phyloP scores from a whole-genome alignment of 30 jellyfish, hydroid and myxozoan genomes.

The Morbakka virulenta region DNA sequence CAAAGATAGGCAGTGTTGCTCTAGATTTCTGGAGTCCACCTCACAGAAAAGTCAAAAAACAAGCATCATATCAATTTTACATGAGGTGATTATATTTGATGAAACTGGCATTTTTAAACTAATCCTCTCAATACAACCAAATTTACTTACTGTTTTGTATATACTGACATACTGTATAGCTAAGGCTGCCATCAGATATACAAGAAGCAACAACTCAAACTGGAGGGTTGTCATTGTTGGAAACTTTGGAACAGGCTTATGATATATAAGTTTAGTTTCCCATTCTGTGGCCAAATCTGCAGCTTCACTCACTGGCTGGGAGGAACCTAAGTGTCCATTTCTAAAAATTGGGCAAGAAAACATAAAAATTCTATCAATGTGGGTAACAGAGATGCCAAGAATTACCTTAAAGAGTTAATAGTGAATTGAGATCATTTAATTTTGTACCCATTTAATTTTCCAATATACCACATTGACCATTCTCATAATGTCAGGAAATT shows the following conservation, averaged over 20 bases:
- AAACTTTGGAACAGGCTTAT: constrained; percentile 63
- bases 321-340: constrained; percentile 67
- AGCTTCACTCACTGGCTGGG: constrained; percentile 50
- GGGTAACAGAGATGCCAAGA: constrained; percentile 22
- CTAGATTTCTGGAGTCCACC: too few relatives aligned
- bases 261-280: constrained; percentile 68
- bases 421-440: too few relatives aligned
- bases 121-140: too few relatives aligned
- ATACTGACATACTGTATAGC: constrained; percentile 74
- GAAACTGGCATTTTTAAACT: too few relatives aligned
- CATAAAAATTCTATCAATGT: constrained; percentile 39
- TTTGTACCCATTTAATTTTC: too few relatives aligned
- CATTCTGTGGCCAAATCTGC: constrained; percentile 60
- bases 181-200: constrained; percentile 53
- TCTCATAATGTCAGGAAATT: too few relatives aligned
- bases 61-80: too few relatives aligned
- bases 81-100: too few relatives aligned
- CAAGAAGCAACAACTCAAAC: constrained; percentile 62
- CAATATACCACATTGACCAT: too few relatives aligned
- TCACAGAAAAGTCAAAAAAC: too few relatives aligned
- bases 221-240: constrained; percentile 82
- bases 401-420: constrained; percentile 46
- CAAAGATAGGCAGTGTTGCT: too few relatives aligned
- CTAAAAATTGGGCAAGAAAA: constrained; percentile 55
- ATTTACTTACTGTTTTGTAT: constrained; percentile 68